These are phyloP conservation scores for Peromyscus attwateri DNA, from an alignment of 2,797 vertebrate genomes.

Conservation along the genomic window DNA sequence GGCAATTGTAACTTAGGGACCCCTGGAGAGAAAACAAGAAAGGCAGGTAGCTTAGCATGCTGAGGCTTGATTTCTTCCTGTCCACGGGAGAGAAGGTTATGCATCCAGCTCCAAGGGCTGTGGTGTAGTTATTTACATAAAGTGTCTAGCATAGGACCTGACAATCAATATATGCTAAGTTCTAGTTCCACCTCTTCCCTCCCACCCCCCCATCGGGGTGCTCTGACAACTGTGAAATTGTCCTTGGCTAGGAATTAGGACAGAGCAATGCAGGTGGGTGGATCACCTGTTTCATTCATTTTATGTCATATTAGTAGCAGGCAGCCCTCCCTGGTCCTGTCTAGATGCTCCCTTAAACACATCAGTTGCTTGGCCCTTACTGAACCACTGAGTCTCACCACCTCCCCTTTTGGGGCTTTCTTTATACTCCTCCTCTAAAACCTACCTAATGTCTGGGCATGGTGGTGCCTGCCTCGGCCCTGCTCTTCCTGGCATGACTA, in stretches of 20 bases:
- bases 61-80: not conserved
- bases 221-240: not conserved
- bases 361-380: not conserved
- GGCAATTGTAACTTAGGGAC: not conserved
- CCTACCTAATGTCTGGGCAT: not conserved
- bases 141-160: not conserved
- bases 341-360: not conserved
- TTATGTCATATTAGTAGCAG: not conserved
- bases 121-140: not conserved
- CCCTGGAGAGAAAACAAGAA: not conserved
- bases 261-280: not conserved
- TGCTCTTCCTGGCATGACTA: not conserved
- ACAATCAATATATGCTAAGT: not conserved
- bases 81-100: not conserved
- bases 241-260: not conserved
- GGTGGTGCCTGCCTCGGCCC: not conserved
- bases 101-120: not conserved
- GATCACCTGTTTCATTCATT: not conserved
- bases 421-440: not conserved
- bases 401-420: not conserved
- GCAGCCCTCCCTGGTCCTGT: not conserved
- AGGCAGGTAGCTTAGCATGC: not conserved
- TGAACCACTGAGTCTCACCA: not conserved
- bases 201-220: not conserved
- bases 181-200: not conserved